Base-by-base conservation (phyloP, 2,888 invertebrate genomes). In the Phlogophora meticulosa region DNA sequence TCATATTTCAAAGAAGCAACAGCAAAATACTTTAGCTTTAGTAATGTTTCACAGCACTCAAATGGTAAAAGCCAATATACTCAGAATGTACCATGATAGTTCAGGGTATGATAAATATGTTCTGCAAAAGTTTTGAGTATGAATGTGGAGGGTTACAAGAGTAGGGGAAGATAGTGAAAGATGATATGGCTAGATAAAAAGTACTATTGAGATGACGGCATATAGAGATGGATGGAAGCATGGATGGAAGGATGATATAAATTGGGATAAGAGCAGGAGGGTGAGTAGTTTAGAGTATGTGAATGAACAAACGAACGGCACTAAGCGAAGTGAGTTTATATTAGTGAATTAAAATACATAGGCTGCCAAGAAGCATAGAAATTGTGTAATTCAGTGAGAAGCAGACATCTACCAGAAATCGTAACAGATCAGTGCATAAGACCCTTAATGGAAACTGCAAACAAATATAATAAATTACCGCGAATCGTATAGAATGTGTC, bases 401-500 rank as follows among this genome's bases (percentile, higher is more conserved):
- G 32, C 22, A 9, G 10, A 40, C 4, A 49, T 36, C n/a, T 15
- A 17, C 7, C 15, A 52, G 24, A 68, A 62, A 45, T 43, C 40
- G 28, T 56, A 53, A 42, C 42, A 68, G 68, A 73, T 38, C 58
- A 64, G 17, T 48, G 24, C 43, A 57, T 40, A 58, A 10, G 55
- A 45, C 20, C 49, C 20, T 28, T 56, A 59, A 66, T 52, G 55
- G 38, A 42, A 49, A 72, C 55, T 66, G 51, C 45, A 63, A 76
- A 73, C 43, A 64, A 49, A 59, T 34, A 48, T 49, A 68, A 76
- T 73, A 73, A 77, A 77, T 73, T 59, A 64, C 46, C 58, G 28
- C 36, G 22, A 80, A 74, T 71, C 52, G 58, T 67, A 61, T 42
- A 71, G 22, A 80, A 62, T 42, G 53, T 63, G 42, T 59, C 51